These are phyloP conservation scores for Proales similis DNA, from an alignment of 1,140 invertebrate species.

Conservation along the genomic window DNA sequence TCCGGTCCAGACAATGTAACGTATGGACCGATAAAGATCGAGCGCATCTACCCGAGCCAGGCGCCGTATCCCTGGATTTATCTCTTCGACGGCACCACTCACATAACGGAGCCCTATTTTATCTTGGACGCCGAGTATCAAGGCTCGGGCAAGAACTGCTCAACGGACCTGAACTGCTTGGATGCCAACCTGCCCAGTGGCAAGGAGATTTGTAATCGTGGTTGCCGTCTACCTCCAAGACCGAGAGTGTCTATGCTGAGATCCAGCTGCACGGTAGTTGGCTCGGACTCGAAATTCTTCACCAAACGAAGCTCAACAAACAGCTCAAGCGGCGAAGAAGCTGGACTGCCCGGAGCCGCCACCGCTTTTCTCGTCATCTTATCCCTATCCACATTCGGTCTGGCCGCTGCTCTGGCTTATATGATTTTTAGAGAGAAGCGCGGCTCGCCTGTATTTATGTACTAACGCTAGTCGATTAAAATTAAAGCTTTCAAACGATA, in stretches of 20 bases:
- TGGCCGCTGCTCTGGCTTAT: background rate
- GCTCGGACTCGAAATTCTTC: conserved; percentile 32
- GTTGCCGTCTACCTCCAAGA: conserved; percentile 13
- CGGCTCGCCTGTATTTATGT: conserved; percentile 4
- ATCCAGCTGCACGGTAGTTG: conserved; percentile 19
- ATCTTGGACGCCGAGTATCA: conserved; percentile 18
- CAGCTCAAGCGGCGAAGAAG: background rate
- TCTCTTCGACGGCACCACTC: conserved; percentile 31
- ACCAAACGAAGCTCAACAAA: conserved; percentile 10
- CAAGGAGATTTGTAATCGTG: background rate
- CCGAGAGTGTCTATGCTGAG: conserved; percentile 29
- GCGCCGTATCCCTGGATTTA: conserved; percentile 29
- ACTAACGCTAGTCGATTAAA: no score
- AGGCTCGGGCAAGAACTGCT: conserved; percentile 4
- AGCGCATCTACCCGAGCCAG: background rate
- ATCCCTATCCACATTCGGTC: background rate
- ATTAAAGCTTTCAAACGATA: no score
- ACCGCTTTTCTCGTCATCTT: background rate
- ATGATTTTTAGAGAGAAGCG: conserved; percentile 18
- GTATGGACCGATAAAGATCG: conserved; percentile 14
- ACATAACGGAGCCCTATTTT: conserved; percentile 35
- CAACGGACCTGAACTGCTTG: background rate
- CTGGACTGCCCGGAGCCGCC: no score
- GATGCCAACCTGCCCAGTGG: background rate
- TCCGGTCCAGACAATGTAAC: conserved; percentile 24